Percentiles rank a stretch among this genome's conserved stretches.
These are phyloP conservation scores for Macrophya alboannulata DNA, from an alignment of 2,888 invertebrate genomes.

Conservation along the genomic window DNA sequence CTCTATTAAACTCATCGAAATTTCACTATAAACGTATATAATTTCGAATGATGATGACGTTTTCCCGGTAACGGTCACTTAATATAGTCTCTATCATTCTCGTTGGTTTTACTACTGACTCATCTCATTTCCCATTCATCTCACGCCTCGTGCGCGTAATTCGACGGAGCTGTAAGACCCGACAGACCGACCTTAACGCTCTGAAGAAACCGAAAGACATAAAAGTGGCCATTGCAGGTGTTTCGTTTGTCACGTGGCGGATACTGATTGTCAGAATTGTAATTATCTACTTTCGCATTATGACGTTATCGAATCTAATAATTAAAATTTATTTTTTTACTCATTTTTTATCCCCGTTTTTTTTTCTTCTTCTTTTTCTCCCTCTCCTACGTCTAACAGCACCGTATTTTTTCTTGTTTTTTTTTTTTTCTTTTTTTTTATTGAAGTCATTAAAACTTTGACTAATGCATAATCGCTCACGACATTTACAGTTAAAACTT, in stretches of 20 bases:
- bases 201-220: background rate
- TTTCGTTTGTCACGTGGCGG: constrained; percentile 24
- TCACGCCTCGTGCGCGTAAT: constrained; percentile 58
- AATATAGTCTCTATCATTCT: constrained; percentile 5
- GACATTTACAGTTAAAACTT: background rate
- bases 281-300: background rate
- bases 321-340: background rate
- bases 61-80: constrained; percentile 49
- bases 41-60: constrained; percentile 15
- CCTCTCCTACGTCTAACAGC: background rate
- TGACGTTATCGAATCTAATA: background rate
- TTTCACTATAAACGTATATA: background rate
- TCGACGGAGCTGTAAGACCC: constrained; percentile 1
- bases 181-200: background rate
- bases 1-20: background rate
- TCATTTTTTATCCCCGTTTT: too few relatives aligned
- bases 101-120: constrained; percentile 59
- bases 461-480: background rate
- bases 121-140: constrained; percentile 69
- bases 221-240: constrained; percentile 28
- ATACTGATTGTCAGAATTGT: background rate
- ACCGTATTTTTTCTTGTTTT: background rate
- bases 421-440: background rate
- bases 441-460: background rate
- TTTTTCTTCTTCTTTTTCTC: background rate